Evolutionary conservation across 2,797 vertebrate species (phyloP).

Genomic region (Merluccius polli): DNA sequence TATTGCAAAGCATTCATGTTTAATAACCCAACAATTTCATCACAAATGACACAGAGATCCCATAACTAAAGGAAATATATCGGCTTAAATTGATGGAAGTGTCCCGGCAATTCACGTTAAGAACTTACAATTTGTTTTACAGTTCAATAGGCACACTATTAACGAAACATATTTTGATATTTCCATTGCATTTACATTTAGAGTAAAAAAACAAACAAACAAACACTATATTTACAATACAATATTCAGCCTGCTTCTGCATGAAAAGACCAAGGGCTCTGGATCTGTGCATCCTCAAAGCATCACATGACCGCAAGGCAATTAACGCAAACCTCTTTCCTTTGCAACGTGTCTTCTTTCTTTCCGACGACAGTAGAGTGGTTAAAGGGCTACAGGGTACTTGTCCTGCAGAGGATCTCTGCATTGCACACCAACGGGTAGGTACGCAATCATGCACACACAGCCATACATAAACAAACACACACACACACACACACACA

Average conservation of each 20-base stretch:
- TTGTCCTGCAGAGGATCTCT: conserved; percentile 38
- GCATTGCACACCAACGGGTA: conserved; percentile 15
- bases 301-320: conserved; percentile 39
- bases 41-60: conserved; percentile 38
- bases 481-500: not conserved
- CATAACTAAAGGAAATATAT: conserved; percentile 17
- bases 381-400: conserved; percentile 68
- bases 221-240: not conserved
- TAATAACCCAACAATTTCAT: conserved; percentile 50
- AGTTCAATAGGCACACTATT: not conserved
- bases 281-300: conserved; percentile 44
- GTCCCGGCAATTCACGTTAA: not conserved
- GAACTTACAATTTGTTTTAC: not conserved
- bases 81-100: not conserved
- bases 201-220: not conserved
- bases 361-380: conserved; percentile 67
- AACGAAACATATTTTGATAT: not conserved
- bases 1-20: conserved; percentile 55
- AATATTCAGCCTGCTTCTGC: conserved; percentile 47
- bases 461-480: not conserved
- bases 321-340: conserved; percentile 21
- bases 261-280: conserved; percentile 20
- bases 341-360: conserved; percentile 32
- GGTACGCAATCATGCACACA: conserved; percentile 21
- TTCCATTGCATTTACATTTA: not conserved